Base-by-base conservation (phyloP, 2,113 vertebrate genomes). In the Carlito syrichta region DNA sequence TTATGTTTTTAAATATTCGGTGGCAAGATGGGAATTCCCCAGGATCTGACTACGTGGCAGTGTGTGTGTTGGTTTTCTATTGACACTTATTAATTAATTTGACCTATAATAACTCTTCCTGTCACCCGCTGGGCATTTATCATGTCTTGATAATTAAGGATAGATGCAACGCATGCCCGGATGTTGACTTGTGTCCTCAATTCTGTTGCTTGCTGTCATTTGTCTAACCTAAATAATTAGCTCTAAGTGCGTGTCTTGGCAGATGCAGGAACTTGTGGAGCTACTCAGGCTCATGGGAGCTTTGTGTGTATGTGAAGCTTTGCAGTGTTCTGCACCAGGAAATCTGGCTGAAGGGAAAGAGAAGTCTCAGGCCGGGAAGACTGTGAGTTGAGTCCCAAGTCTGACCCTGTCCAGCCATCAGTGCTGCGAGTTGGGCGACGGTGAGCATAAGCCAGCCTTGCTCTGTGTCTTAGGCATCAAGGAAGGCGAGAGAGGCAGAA, bases 291-390 rank as follows among this genome's bases (percentile, higher is more conserved):
- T 3, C 32, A 1, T 0, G 27, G 9, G 30, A 76, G 22, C 56
- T 73, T 40, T 8, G 8, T 9, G 14, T 63, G 16, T 5, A 0
- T 11, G 2, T 20, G 6, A 7, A 0, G 38, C 12, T 66, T 1
- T 40, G 6, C 22, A 0, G 22, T 54, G 16, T 38, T 78, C 8
- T 19, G 0, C 12, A 13, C 8, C 9, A 19, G 76, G 76, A 60
- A 23, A 20, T 82, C 35, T 45, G 17, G 68, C 9, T 45, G 76
- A 52, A 68, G 54, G 40, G 56, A 54, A 27, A 48, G 73, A 17
- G 8, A 30, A 11, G 0, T 30, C 56, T 38, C 6, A 1, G 54
- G 25, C 6, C 20, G 48, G 63, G 35, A 58, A 45, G 58, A 50
- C 10, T 1, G 0, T 0, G 68, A 23, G 8, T 17, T 52, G 7